Base-by-base conservation (phyloP, 2,797 vertebrate species). In the Catamblyrhynchus diadema region DNA sequence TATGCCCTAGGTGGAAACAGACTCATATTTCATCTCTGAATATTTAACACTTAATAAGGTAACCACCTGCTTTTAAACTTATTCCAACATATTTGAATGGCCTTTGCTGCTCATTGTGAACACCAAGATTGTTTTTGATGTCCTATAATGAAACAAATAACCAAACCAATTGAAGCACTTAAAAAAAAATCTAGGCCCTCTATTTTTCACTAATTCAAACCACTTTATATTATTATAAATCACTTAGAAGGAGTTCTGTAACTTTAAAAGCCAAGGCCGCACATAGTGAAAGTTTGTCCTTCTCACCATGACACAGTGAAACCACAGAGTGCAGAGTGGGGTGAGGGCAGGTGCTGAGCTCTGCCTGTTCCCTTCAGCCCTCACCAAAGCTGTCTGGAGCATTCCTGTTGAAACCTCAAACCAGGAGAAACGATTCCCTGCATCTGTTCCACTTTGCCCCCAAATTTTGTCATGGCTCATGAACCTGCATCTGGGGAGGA, bases 31-130 rank as follows among this genome's bases (percentile, higher is more conserved):
- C 93, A 90, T 4, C 70, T 94, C 77, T 60, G 85, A 94, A 72
- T 95, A 93, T 94, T 95, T 97, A 95, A 73, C 93, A 94, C 91
- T 94, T 94, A 95, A 96, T 95, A 94, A 96, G 94, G 79, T 75
- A 90, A 79, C 89, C 95, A 94, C 94, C 95, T 96, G 95, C 93
- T 96, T 97, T 97, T 90, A 83, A 94, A 78, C 92, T 95, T 96
- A 91, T 79, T 91, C 87, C 79, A 81, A 24, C 20, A 2, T 74
- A 79, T 81, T 56, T 69, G 71, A 84, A 39, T 32, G n/a, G 50
- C 33, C 87, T 88, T 86, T 86, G 37, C 45, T 62, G 59, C 65
- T 91, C 69, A 23, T 54, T 81, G 47, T 11, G 62, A 86, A 62
- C 51, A 82, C 24, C 14, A 28, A 59, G 62, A 53, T 91, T 59